Percentiles rank a stretch among this genome's conserved stretches.
phyloP scores from a whole-genome alignment of 2,797 vertebrate genomes.

The Limosa lapponica region DNA sequence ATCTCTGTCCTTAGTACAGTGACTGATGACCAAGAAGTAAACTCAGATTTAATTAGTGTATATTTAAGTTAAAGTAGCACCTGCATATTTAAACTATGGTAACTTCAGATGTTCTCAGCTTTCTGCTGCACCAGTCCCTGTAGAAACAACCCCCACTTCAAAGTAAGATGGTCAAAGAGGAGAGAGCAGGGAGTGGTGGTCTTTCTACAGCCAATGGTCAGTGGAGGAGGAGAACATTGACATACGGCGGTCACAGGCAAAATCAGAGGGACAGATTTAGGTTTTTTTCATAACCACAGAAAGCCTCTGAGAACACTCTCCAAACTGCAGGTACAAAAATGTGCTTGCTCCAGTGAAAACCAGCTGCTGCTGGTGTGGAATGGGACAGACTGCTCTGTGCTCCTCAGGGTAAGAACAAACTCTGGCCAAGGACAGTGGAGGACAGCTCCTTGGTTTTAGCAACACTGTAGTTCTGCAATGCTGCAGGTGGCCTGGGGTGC shows the following conservation, averaged over 20 bases:
- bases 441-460: not conserved
- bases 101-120: not conserved
- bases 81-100: not conserved
- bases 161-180: not conserved
- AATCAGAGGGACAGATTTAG: not conserved
- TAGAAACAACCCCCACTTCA: not conserved
- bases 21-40: not conserved
- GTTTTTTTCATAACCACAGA: not conserved
- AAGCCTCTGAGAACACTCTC: not conserved
- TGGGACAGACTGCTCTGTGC: not conserved
- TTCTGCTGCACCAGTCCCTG: not conserved
- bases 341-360: not conserved
- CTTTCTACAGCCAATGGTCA: not conserved
- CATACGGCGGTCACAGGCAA: not conserved
- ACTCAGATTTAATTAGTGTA: not conserved
- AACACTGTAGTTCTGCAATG: not conserved
- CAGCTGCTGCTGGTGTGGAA: not conserved
- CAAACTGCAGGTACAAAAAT: not conserved
- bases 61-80: not conserved
- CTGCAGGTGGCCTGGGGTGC: not conserved
- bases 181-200: not conserved
- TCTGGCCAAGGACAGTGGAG: not conserved
- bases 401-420: not conserved
- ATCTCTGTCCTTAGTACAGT: not conserved
- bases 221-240: accelerated